These are phyloP conservation scores for Anhinga anhinga DNA, from an alignment of 2,113 vertebrate genomes.

Conservation along the genomic window DNA sequence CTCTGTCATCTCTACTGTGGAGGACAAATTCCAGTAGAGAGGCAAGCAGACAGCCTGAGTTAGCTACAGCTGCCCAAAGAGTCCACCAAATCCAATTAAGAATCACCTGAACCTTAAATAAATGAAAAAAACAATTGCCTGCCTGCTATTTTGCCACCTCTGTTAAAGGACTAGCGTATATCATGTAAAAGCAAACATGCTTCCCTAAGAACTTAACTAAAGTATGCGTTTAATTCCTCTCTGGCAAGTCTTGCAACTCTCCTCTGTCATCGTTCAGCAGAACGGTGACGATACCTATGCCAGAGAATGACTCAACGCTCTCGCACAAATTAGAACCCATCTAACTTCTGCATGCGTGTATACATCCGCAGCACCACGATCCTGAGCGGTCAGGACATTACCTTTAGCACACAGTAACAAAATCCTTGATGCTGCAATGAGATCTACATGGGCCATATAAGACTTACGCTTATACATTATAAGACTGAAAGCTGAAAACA, in stretches of 20 bases:
- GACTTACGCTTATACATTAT: not conserved
- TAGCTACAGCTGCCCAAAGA: not conserved
- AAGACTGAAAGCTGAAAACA: not conserved
- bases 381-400: not conserved
- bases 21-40: not conserved
- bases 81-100: not conserved
- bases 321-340: not conserved
- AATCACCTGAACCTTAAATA: not conserved
- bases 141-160: not conserved
- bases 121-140: not conserved
- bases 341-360: not conserved
- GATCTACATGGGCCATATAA: not conserved
- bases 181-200: not conserved
- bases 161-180: not conserved
- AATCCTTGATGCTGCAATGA: not conserved
- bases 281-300: not conserved
- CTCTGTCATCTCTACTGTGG: not conserved
- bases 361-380: not conserved
- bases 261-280: not conserved
- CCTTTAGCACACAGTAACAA: not conserved
- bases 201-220: not conserved
- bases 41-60: not conserved
- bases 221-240: not conserved
- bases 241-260: not conserved
- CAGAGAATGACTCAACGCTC: constrained; percentile 5